Base-by-base conservation (phyloP, 2,797 vertebrate genomes). In the Sphenopsis melanotis region DNA sequence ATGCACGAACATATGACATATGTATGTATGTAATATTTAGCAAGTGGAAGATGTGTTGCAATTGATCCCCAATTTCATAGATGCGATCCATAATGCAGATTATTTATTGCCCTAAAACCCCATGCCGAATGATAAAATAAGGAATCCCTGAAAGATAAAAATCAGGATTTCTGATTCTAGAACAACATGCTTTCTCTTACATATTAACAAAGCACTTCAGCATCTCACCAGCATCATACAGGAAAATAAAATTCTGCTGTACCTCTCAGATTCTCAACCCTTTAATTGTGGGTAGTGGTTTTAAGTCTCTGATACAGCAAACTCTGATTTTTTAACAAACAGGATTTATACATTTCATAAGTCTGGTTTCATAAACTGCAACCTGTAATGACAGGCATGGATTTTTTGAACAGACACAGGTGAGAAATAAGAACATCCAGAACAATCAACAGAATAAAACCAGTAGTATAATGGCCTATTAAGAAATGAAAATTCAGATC, bases 171-270 rank as follows among this genome's bases (percentile, higher is more conserved):
- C 24, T 47, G 12, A 78, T 71, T 85, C 37, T 50, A 53, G 8
- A 15, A 50, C 6, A 70, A 15, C 12, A 52, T 1, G 1, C 16
- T 20, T 56, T 60, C 7, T 66, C n/a, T 49, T 56, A 69, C 15
- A 18, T 8, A 29, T 9, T 66, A 19, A 75, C 12, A 64, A 16
- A 72, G 10, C 10, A 34, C 21, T 72, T 90, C 44, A 69, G 22
- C 59, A 55, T 8, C 12, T 81, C 39, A 57, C 10, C 23, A 23
- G 32, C 32, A 69, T 36, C 53, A 44, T 34, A 42, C 0, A 0
- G 36, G 22, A 83, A 91, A 37, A 64, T 10, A 37, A 78, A 83
- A 74, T 53, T 14, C 37, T 34, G 4, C 15, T 60, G 13, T 64
- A 59, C 14, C 15, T 47, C 20, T 57, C n/a, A 78, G 34, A 75